phyloP scores from a whole-genome alignment of 1,140 invertebrate genomes.

The Lutraria rhynchaena region DNA sequence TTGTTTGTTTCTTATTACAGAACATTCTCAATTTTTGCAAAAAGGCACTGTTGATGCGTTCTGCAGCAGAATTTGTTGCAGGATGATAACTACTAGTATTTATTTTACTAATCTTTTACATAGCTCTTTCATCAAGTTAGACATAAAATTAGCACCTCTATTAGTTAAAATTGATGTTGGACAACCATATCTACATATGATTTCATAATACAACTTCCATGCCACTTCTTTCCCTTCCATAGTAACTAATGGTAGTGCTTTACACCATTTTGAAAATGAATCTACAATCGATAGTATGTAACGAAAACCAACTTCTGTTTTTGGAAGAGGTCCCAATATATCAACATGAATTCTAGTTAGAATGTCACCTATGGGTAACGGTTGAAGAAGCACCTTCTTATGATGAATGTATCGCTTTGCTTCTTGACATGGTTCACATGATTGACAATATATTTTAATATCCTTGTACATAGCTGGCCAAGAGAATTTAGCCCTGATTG shows the following conservation, averaged over 20 bases:
- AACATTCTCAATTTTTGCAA: slow-evolving; percentile 33
- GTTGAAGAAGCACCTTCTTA: slow-evolving; percentile 10
- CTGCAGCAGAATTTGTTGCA: slow-evolving; percentile 61
- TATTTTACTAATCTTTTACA: slow-evolving; percentile 61
- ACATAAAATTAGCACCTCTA: slow-evolving; percentile 56
- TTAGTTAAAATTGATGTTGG: slow-evolving; percentile 46
- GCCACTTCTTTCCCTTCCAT: slow-evolving; percentile 46
- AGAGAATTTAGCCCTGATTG: slow-evolving; percentile 51
- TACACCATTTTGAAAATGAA: slow-evolving; percentile 55
- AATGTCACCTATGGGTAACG: slow-evolving; percentile 2
- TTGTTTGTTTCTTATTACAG: slow-evolving; percentile 27
- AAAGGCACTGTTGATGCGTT: slow-evolving; percentile 35
- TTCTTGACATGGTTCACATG: slow-evolving; percentile 62
- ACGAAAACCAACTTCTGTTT: slow-evolving; percentile 50
- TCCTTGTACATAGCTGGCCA: slow-evolving; percentile 63
- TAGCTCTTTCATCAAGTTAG: slow-evolving; percentile 49
- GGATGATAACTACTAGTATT: slow-evolving; percentile 64
- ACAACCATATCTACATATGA: slow-evolving; percentile 59
- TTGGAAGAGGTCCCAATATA: slow-evolving; percentile 16
- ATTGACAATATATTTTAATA: slow-evolving; percentile 50
- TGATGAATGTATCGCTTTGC: slow-evolving; percentile 38
- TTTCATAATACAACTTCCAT: slow-evolving; percentile 54
- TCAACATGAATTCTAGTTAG: slow-evolving; percentile 6
- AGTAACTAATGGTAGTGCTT: slow-evolving; percentile 45
- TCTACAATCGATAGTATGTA: slow-evolving; percentile 63